Base-by-base conservation (phyloP, 92 coral and sea anemone genomes). In the Siderastrea radians region DNA sequence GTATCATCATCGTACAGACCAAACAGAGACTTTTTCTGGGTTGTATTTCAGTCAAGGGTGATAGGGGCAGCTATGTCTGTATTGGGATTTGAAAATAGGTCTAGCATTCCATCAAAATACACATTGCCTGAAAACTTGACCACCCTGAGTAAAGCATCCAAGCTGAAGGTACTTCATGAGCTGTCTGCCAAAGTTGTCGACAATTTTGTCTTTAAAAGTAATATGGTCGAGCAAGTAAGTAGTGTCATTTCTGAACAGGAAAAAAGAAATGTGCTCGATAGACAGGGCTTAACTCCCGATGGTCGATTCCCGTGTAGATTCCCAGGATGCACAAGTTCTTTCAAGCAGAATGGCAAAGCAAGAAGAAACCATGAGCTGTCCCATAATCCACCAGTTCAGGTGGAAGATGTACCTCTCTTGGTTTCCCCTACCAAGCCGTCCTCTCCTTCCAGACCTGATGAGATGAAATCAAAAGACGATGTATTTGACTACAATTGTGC, bases 291-390 rank as follows among this genome's bases (percentile, higher is more conserved):
- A 6, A 92, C 92, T 47, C 68, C 81, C 1, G 90, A 79, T 1
- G 95, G 95, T 6, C 72, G 90, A 71, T 92, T 92, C 63, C 95
- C 95, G 8, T 92, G 95, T 67, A 14, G 90, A 17, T 92, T 88
- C 72, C 91, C 78, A 10, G 95, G 93, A 8, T 92, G 95, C 55
- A 69, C 47, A 2, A 75, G 47, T 6, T 84, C 95, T 4, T 92
- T 92, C 62, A 92, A 89, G 68, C 89, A 89, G 67, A 53, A 80
- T 86, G 93, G 95, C 44, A 85, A 79, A 57, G 89, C 87, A 61
- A 54, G 95, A 48, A 84, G 91, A 58, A 92, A 77, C 10, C 95
- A 92, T 89, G 95, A 92, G 68, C 78, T 80, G 3, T 14, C 74
- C 5, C 95, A 89, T 65, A 46, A 85, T 46, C 92, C 92, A 50